These are phyloP conservation scores for Patella ulyssiponensis DNA, from an alignment of 2,888 invertebrate species.

Conservation along the genomic window DNA sequence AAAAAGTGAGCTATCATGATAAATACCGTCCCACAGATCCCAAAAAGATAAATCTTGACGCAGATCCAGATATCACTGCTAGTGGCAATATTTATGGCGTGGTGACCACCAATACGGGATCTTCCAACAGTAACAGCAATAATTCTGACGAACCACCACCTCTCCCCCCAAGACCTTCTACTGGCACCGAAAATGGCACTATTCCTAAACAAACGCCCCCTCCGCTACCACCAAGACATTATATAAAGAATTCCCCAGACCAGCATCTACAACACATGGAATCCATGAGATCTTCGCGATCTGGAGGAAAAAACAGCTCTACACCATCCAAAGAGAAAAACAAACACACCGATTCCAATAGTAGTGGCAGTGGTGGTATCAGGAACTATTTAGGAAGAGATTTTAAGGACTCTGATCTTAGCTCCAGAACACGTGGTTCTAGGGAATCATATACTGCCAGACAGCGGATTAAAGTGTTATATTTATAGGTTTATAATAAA, in stretches of 20 bases:
- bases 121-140: neutral
- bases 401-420: conserved; percentile 43
- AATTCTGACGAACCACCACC: conserved; percentile 16
- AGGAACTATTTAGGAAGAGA: conserved; percentile 33
- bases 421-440: conserved; percentile 34
- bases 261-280: conserved; percentile 2
- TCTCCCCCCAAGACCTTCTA: conserved; percentile 17
- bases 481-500: conserved; percentile 27
- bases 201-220: conserved; percentile 11
- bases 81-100: neutral
- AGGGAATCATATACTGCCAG: conserved; percentile 30
- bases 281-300: neutral
- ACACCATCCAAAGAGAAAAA: neutral
- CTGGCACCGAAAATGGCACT: neutral
- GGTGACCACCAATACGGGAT: neutral
- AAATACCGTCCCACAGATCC: conserved; percentile 54
- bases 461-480: conserved; percentile 39
- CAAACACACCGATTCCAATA: conserved; percentile 31
- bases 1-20: conserved; percentile 48
- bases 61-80: neutral
- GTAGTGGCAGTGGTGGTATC: conserved; percentile 30
- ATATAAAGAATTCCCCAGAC: neutral
- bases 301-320: neutral
- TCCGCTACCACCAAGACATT: conserved; percentile 7
- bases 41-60: conserved; percentile 14